A percentile compares a stretch with the other conserved stretches of the same genome.
These are phyloP conservation scores for Mycogona germanica DNA, from an alignment of 2,888 invertebrate genomes.

Conservation along the genomic window DNA sequence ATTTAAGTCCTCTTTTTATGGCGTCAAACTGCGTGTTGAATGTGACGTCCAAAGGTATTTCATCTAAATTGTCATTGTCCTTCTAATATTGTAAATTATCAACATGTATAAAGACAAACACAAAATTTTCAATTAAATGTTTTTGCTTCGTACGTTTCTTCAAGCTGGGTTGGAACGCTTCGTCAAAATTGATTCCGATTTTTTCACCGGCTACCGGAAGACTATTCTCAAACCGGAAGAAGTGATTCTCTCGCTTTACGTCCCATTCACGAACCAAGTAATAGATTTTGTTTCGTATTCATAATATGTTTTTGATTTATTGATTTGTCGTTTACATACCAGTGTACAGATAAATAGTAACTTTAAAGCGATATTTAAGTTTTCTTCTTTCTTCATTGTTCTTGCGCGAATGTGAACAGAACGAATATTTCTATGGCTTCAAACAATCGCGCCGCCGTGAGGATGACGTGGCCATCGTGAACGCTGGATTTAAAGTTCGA, in stretches of 20 bases:
- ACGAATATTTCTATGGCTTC: slow-evolving; percentile 67
- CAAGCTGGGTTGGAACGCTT: slow-evolving; percentile 34
- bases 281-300: too few relatives aligned
- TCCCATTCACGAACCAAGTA: slow-evolving; percentile 54
- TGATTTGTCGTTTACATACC: too few relatives aligned
- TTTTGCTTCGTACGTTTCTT: too few relatives aligned
- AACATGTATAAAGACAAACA: slow-evolving; percentile 21
- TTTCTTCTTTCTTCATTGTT: too few relatives aligned
- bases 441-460: slow-evolving; percentile 87
- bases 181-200: slow-evolving; percentile 56
- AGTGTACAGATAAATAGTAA: too few relatives aligned
- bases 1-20: slow-evolving; percentile 83
- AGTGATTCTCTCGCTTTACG: slow-evolving; percentile 60
- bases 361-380: too few relatives aligned
- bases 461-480: slow-evolving; percentile 94
- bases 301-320: neutral
- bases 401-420: slow-evolving; percentile 26
- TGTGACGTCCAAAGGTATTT: slow-evolving; percentile 42
- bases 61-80: neutral
- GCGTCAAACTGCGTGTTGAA: slow-evolving; percentile 51
- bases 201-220: slow-evolving; percentile 76
- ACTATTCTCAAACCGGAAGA: slow-evolving; percentile 61
- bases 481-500: slow-evolving; percentile 56
- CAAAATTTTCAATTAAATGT: slow-evolving; percentile 25
- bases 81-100: too few relatives aligned